Evolutionary conservation across 2,113 vertebrate species (phyloP).

Genomic region (Rhineura floridana): DNA sequence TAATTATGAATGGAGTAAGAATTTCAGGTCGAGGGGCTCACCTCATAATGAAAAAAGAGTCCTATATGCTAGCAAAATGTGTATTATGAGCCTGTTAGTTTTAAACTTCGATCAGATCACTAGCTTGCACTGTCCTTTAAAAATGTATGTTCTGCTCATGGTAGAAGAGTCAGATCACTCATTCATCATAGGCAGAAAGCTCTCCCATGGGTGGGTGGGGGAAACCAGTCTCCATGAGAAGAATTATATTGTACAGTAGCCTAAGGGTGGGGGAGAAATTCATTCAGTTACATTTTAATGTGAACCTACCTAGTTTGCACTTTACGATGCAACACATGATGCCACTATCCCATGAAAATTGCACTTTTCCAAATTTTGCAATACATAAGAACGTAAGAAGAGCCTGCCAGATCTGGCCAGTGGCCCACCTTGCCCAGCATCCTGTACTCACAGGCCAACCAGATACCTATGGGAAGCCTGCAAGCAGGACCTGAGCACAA

Average conservation of each 20-base stretch:
- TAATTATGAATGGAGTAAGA: not conserved
- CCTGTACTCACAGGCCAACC: too few relatives aligned
- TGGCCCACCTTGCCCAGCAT: too few relatives aligned
- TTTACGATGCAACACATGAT: not conserved
- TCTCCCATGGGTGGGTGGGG: too few relatives aligned
- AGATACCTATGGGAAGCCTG: too few relatives aligned
- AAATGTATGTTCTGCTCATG: not conserved
- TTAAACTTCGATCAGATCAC: not conserved
- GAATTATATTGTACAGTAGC: not conserved
- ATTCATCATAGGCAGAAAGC: not conserved
- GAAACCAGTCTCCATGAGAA: not conserved
- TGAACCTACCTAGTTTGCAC: not conserved
- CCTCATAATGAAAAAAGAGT: not conserved
- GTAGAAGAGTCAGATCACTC: not conserved
- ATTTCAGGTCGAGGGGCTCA: not conserved
- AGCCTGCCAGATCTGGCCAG: too few relatives aligned
- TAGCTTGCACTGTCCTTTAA: not conserved
- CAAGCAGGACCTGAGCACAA: too few relatives aligned
- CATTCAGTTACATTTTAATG: not conserved
- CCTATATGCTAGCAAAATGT: not conserved
- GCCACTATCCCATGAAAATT: too few relatives aligned
- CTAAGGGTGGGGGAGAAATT: not conserved
- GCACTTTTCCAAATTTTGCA: too few relatives aligned
- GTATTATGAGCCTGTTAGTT: not conserved
- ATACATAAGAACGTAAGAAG: too few relatives aligned